phyloP scores from a whole-genome alignment of 2,797 vertebrate genomes.

The Zenarchopterus dispar region DNA sequence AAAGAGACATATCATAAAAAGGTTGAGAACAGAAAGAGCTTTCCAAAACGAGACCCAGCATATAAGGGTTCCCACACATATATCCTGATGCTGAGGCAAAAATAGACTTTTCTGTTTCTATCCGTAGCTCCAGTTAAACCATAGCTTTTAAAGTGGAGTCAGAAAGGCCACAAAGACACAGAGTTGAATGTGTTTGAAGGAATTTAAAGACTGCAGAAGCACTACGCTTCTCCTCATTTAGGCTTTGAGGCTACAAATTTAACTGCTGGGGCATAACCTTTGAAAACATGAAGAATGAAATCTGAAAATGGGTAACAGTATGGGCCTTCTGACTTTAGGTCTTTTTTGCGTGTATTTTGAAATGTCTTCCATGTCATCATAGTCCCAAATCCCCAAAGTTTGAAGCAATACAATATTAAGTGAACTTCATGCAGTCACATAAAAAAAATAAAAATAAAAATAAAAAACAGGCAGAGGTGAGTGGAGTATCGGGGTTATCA shows the following conservation, averaged over 20 bases:
- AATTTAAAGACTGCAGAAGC: neutral
- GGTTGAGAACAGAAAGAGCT: conserved; percentile 31
- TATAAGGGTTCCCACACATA: neutral
- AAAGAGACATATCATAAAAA: conserved; percentile 27
- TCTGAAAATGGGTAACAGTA: no score
- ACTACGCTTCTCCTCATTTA: neutral
- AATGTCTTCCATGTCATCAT: no score
- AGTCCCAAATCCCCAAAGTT: no score
- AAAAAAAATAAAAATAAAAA: no score
- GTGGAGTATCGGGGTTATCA: no score
- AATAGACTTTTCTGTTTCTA: conserved; percentile 22
- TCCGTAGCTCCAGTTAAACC: conserved; percentile 2
- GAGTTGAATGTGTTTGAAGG: neutral
- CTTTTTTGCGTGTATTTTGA: no score
- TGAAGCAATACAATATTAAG: no score
- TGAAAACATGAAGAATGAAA: no score
- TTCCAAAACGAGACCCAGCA: conserved; percentile 31
- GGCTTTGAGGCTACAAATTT: neutral
- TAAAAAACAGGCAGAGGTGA: no score
- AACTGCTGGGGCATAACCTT: no score
- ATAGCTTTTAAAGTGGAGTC: conserved; percentile 10
- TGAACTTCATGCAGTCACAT: no score
- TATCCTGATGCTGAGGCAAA: neutral
- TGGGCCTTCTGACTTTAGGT: no score
- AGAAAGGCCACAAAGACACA: neutral